phyloP scores from a whole-genome alignment of 2,113 vertebrate genomes.

The Anguilla japonica region DNA sequence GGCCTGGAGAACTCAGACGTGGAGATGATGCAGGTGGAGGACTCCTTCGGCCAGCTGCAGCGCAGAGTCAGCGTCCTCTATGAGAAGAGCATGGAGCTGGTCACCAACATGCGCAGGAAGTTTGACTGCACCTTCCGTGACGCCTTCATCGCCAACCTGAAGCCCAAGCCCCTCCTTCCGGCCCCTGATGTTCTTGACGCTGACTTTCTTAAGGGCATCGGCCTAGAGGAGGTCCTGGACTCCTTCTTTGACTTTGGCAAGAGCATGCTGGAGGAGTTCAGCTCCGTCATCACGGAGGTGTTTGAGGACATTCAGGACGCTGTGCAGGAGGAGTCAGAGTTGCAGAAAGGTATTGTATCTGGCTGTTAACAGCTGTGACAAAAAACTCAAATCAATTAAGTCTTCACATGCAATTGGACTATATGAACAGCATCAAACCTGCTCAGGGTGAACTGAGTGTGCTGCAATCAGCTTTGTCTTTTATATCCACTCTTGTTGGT shows the following conservation, averaged over 20 bases:
- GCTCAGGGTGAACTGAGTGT: too few species aligned
- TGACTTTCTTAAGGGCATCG: constrained; percentile 50
- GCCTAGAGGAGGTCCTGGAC: constrained; percentile 64
- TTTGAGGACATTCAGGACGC: constrained; percentile 58
- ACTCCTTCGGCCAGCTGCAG: constrained; percentile 64
- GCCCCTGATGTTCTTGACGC: constrained; percentile 35
- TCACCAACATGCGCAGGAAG: constrained; percentile 68
- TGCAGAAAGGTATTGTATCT: constrained; percentile 57
- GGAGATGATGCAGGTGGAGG: constrained; percentile 68
- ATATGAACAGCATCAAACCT: too few species aligned
- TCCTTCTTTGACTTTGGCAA: constrained; percentile 71
- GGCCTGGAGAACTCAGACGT: constrained; percentile 53
- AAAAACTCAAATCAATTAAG: background rate
- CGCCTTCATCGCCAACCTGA: constrained; percentile 65
- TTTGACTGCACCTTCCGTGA: constrained; percentile 74
- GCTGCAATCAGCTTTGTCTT: too few species aligned
- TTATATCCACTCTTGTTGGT: too few species aligned
- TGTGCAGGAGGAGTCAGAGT: constrained; percentile 44
- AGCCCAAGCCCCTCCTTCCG: constrained; percentile 45
- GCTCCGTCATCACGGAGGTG: constrained; percentile 56
- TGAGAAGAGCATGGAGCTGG: constrained; percentile 66
- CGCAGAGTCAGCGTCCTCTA: constrained; percentile 65
- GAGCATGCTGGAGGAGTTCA: constrained; percentile 67
- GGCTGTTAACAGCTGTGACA: background rate
- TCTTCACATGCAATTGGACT: too few species aligned